These are phyloP conservation scores for Amblyornis subalaris DNA, from an alignment of 2,113 vertebrate genomes.

Conservation along the genomic window DNA sequence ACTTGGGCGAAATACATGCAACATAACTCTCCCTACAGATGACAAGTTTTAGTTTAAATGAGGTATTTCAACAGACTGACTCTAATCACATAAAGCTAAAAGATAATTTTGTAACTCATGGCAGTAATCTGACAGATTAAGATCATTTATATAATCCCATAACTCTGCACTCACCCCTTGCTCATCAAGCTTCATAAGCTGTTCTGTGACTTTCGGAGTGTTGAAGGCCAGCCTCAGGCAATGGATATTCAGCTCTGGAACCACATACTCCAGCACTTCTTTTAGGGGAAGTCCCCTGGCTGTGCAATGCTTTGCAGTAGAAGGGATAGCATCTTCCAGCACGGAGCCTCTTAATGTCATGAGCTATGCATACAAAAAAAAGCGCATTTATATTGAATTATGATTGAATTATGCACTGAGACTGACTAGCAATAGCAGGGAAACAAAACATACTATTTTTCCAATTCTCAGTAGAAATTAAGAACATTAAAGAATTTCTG, in stretches of 20 bases:
- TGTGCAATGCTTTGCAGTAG: slow-evolving; percentile 90
- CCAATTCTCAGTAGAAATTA: background rate
- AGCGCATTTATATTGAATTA: background rate
- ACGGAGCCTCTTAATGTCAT: slow-evolving; percentile 89
- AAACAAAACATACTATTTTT: background rate
- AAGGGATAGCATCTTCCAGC: slow-evolving; percentile 90
- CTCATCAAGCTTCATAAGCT: slow-evolving; percentile 95
- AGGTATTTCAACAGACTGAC: background rate
- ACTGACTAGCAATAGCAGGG: background rate
- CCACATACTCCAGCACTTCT: slow-evolving; percentile 89
- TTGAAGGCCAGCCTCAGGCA: slow-evolving; percentile 92
- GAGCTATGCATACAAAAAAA: slow-evolving; percentile 72
- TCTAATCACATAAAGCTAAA: background rate
- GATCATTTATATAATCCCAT: background rate
- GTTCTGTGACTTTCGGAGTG: slow-evolving; percentile 93
- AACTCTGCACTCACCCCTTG: slow-evolving; percentile 82
- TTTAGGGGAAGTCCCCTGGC: slow-evolving; percentile 88
- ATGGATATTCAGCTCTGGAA: slow-evolving; percentile 89
- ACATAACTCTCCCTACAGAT: background rate
- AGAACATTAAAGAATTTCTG: background rate
- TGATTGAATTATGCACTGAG: background rate
- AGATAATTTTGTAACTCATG: background rate
- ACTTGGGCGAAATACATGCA: background rate
- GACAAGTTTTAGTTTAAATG: background rate
- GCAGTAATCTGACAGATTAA: background rate